phyloP scores from a whole-genome alignment of 2,113 vertebrate genomes.

The Brachirus orientalis region DNA sequence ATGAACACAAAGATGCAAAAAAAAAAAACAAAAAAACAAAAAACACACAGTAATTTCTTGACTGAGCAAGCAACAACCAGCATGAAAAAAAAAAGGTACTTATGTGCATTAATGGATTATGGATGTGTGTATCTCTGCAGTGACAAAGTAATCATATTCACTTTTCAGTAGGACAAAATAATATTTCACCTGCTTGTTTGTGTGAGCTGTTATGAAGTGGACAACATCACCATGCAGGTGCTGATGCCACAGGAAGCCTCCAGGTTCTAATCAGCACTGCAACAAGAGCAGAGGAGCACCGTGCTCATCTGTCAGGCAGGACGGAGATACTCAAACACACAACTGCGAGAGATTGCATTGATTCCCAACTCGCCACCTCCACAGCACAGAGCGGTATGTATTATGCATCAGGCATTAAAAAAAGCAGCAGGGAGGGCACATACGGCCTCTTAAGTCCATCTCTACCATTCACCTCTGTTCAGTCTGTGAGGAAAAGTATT shows the following conservation, averaged over 20 bases:
- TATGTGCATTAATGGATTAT: neutral
- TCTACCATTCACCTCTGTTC: neutral
- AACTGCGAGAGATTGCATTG: constrained; percentile 47
- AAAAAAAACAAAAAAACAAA: no score
- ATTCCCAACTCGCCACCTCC: constrained; percentile 48
- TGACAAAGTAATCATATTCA: neutral
- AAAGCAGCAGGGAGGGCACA: constrained; percentile 3
- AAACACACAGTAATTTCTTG: no score
- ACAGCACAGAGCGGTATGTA: constrained; percentile 23
- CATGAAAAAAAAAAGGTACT: no score
- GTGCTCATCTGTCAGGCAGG: constrained; percentile 37
- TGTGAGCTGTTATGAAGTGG: neutral
- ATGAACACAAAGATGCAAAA: no score
- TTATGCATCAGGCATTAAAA: constrained; percentile 26
- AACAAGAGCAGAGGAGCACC: constrained; percentile 31
- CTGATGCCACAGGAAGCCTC: constrained; percentile 13
- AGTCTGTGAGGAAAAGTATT: neutral
- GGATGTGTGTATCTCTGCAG: neutral
- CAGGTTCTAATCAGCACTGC: constrained; percentile 48
- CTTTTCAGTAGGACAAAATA: neutral
- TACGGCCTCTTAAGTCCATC: neutral
- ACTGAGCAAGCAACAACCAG: no score
- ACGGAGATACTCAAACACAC: constrained; percentile 29
- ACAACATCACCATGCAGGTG: constrained; percentile 28
- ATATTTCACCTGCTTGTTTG: neutral